A percentile compares a stretch with the other conserved stretches of the same genome.
Conservation (phyloP, 23 tunicate genomes). For the Botrylloides violaceus region DNA sequence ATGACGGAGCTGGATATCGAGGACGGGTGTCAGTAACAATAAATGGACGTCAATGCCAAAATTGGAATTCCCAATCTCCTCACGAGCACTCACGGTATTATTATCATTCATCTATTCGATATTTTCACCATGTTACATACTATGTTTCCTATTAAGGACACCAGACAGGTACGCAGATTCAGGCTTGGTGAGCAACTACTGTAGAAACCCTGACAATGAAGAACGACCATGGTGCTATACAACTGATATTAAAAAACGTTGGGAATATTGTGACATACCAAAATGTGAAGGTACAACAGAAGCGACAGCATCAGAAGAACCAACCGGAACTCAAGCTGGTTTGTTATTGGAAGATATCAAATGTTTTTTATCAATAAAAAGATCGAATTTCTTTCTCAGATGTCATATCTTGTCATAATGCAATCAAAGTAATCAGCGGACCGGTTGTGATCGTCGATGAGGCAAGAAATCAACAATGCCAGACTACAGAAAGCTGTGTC, state of each 20-base stretch:
- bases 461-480: background rate
- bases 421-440: background rate
- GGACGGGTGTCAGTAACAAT: background rate
- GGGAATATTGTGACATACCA: background rate
- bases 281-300: background rate
- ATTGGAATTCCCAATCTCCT: constrained; percentile 15
- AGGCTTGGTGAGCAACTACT: background rate
- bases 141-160: no score
- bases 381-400: no score
- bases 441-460: background rate
- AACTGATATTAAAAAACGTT: background rate
- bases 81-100: constrained; percentile 17
- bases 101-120: no score
- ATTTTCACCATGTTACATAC: no score
- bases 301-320: no score
- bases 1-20: constrained; percentile 2
- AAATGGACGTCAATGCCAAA: constrained; percentile 3
- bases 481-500: background rate
- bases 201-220: background rate
- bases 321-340: no score
- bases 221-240: background rate
- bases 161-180: no score
- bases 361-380: no score
- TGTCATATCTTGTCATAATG: background rate
- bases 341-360: no score